These are phyloP conservation scores for Drosophila mauritiana DNA, from an alignment of 1,140 invertebrate genomes.

Conservation along the genomic window DNA sequence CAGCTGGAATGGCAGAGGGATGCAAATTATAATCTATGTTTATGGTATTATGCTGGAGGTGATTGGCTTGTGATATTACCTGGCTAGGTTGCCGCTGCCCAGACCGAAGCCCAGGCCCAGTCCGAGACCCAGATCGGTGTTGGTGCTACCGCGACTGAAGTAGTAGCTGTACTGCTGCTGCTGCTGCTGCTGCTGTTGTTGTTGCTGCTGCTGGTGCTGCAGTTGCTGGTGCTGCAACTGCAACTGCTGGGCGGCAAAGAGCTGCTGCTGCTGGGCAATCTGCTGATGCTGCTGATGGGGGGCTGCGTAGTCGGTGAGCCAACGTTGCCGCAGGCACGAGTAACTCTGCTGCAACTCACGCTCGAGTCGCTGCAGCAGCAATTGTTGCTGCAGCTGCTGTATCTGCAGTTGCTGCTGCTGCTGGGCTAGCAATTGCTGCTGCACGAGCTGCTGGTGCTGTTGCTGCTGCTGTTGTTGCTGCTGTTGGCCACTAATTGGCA, in stretches of 20 bases:
- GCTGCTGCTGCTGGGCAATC: conserved; percentile 23
- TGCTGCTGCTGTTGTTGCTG: conserved; percentile 71
- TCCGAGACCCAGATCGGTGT: conserved; percentile 62
- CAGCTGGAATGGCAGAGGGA: conserved; percentile 27
- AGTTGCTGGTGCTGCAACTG: conserved; percentile 55
- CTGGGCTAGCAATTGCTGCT: conserved; percentile 74
- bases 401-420: conserved; percentile 77
- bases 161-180: conserved; percentile 57
- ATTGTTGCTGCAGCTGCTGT: conserved; percentile 75
- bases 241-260: conserved; percentile 35
- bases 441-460: conserved; percentile 68
- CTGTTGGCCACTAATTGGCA: conserved; percentile 84
- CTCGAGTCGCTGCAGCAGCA: conserved; percentile 78
- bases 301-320: conserved; percentile 55
- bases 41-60: no score
- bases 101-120: conserved; percentile 72
- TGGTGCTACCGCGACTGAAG: conserved; percentile 53
- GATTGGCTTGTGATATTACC: not conserved
- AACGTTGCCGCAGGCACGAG: conserved; percentile 53
- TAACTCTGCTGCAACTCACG: conserved; percentile 74
- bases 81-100: conserved; percentile 72
- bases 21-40: not conserved
- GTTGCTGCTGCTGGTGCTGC: conserved; percentile 48
- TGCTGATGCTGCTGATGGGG: conserved; percentile 35
- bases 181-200: conserved; percentile 26